Evolutionary conservation across 2,113 vertebrate genomes (phyloP).

Genomic region (Eclectus roratus): DNA sequence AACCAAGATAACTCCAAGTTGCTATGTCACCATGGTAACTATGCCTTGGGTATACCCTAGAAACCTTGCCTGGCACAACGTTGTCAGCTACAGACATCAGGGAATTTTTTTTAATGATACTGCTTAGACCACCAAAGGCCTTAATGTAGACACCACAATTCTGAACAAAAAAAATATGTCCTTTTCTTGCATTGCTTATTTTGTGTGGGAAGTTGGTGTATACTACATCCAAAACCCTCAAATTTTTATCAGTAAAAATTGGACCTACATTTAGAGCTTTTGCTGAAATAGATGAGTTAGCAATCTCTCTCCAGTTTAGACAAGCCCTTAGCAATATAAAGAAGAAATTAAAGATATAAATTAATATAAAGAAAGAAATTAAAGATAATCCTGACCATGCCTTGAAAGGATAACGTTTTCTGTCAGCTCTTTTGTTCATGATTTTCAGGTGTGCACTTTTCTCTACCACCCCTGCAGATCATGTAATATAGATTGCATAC

Average conservation of each 20-base stretch:
- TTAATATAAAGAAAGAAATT: conserved; percentile 60
- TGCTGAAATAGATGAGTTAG: not conserved
- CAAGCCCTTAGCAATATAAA: not conserved
- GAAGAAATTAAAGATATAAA: conserved; percentile 53
- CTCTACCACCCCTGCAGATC: not conserved
- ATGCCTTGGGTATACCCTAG: not conserved
- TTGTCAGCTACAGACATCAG: not conserved
- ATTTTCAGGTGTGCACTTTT: conserved; percentile 22
- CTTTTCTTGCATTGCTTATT: not conserved
- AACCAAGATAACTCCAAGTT: not conserved
- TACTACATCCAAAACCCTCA: not conserved
- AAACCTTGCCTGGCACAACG: not conserved
- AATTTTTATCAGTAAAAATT: conserved; percentile 8
- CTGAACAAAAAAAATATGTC: not conserved
- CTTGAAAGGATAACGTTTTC: conserved; percentile 31
- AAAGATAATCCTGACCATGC: conserved; percentile 13
- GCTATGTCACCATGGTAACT: not conserved
- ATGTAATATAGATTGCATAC: conserved; percentile 16
- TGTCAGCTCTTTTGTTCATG: not conserved
- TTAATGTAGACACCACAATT: not conserved
- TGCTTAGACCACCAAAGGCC: not conserved
- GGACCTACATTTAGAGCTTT: not conserved
- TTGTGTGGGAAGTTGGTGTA: not conserved
- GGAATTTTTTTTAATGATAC: not conserved
- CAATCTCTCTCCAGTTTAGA: not conserved